A percentile compares a stretch with the other conserved stretches of the same genome.
These are phyloP conservation scores for Aleiodes sp. DNA, from an alignment of 1,140 invertebrate genomes.

Conservation along the genomic window DNA sequence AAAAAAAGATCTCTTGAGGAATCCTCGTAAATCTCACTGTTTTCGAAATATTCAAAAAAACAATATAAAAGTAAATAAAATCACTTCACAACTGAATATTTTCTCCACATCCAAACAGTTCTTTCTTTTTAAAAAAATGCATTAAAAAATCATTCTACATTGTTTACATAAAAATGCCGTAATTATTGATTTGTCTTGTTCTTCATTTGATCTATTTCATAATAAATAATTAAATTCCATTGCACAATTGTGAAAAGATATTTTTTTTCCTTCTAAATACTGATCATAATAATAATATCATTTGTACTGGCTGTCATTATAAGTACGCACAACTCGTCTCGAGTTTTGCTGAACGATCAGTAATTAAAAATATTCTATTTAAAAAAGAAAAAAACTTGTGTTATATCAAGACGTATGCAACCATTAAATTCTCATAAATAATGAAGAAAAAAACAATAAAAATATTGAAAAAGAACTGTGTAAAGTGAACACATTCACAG, in stretches of 20 bases:
- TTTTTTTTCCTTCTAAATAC: conserved; percentile 19
- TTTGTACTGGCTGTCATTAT: conserved; percentile 27
- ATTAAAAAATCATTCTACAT: background rate
- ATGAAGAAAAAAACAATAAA: no score
- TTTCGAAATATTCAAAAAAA: no score
- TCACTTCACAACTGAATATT: no score
- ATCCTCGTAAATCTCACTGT: no score
- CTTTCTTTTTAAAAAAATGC: conserved; percentile 8
- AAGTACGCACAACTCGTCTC: conserved; percentile 20
- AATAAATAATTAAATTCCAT: conserved; percentile 16
- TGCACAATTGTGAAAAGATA: conserved; percentile 26
- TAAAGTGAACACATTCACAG: no score
- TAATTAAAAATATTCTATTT: conserved; percentile 1
- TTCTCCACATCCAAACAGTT: conserved; percentile 17
- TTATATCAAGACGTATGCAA: no score
- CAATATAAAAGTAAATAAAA: no score
- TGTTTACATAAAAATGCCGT: conserved; percentile 1
- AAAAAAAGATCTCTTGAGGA: no score
- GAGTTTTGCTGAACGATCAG: background rate
- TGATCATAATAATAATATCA: conserved; percentile 26
- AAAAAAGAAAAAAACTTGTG: no score
- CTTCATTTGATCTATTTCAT: background rate
- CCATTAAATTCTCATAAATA: no score
- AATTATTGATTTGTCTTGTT: background rate
- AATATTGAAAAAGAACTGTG: no score